Evolutionary conservation across 2,113 vertebrate species (phyloP).

Genomic region (Callipepla squamata): DNA sequence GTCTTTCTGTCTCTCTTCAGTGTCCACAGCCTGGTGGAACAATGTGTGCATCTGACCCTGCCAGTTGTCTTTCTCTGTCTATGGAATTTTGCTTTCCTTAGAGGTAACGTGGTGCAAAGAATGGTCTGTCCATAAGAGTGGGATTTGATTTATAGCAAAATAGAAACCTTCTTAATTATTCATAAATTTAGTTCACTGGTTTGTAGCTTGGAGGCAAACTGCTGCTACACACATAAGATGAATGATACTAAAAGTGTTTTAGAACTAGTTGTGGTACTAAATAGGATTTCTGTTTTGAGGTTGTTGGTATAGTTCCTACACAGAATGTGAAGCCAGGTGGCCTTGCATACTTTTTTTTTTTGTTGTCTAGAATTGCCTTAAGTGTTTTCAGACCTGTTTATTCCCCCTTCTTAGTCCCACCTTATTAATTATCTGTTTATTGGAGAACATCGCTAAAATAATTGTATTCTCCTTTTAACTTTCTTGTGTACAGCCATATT

Average conservation of each 20-base stretch:
- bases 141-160: not conserved
- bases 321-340: not conserved
- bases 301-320: not conserved
- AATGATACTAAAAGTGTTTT: not conserved
- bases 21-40: not conserved
- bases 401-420: not conserved
- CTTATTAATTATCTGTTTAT: not conserved
- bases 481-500: not conserved
- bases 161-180: not conserved
- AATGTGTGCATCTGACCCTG: not conserved
- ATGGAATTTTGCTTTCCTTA: not conserved
- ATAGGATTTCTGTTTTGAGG: not conserved
- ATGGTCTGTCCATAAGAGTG: not conserved
- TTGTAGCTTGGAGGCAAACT: not conserved
- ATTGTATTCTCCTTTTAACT: not conserved
- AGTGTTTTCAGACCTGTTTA: not conserved
- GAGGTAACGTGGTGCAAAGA: not conserved
- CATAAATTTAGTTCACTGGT: not conserved
- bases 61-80: not conserved
- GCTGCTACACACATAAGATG: not conserved
- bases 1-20: not conserved
- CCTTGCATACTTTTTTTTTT: not conserved
- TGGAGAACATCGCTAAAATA: not conserved
- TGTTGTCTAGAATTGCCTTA: not conserved
- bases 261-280: not conserved